Evolutionary conservation across 2,888 invertebrate species (phyloP), one percentile per base, ranked within the genome.

Genomic region (Crematogaster levior): DNA sequence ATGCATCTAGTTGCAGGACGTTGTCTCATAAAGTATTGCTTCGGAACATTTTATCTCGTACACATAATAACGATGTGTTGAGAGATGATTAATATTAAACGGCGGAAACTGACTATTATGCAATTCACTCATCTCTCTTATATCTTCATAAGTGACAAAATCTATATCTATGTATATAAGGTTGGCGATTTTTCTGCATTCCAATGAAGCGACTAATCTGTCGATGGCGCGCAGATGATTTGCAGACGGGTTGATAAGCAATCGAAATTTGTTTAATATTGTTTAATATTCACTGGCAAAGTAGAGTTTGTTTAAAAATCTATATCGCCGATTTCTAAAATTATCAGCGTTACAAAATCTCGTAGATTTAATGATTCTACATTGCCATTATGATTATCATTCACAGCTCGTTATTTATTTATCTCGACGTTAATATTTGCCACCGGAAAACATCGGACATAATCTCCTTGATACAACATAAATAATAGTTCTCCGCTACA

Each of bases 381-480:
- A 30, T 58, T 43, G 7, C 37, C 12, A 56, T 46, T 30, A 53
- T 10, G 21, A 27, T 56, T n/a, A 27, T 70, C 5, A 37, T 43
- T 37, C 24, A 24, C 7, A 3, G n/a, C 3, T 48, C n/a, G 12
- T 60, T 60, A 61, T 34, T n/a, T 12, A 63, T 63, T 37, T 51
- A n/a, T n/a, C 24, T 12, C 34, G 5, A 1, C 30, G 10, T 48
- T 53, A 63, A 75, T 51, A 40, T 46, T 63, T 10, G 51, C 51
- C 51, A 53, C n/a, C 51, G 24, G 24, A 34, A 61, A 7, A 3
- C 27, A 40, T 43, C 58, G 30, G 21, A 12, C 51, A 51, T 75
- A 63, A 51, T 75, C 63, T 60, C 15, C 21, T 48, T n/a, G 37
- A 5, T 48, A 70, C 24, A 37, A 24, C 21, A n/a, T 63, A 63